Conservation (phyloP, 2,797 vertebrate species). For the Merluccius polli region DNA sequence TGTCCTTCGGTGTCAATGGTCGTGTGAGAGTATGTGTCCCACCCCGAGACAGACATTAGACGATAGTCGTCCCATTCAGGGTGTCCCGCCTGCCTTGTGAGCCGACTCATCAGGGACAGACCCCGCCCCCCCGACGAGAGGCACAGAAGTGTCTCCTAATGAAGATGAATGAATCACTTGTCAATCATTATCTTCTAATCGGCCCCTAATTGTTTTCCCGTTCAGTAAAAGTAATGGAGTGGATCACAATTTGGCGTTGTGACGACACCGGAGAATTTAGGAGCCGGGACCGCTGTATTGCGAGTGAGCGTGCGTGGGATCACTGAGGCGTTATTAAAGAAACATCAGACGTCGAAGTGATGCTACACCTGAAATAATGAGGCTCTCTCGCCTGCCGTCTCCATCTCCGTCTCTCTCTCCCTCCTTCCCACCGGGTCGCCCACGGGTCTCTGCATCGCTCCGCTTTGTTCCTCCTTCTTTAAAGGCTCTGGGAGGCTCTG, state of each 20-base stretch:
- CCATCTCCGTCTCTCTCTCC: background rate
- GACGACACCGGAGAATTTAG: background rate
- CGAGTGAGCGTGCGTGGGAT: background rate
- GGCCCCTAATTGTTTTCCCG: conserved; percentile 1
- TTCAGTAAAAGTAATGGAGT: conserved; percentile 1
- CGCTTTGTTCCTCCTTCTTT: background rate
- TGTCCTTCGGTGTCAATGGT: background rate
- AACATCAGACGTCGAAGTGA: conserved; percentile 2
- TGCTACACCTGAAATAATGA: conserved; percentile 1
- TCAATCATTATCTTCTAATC: conserved; percentile 1
- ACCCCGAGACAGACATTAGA: background rate
- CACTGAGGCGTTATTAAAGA: background rate
- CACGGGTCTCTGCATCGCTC: background rate
- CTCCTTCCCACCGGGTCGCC: background rate
- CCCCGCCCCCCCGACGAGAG: background rate
- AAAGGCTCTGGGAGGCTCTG: background rate
- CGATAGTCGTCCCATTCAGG: background rate
- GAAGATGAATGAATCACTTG: conserved; percentile 5
- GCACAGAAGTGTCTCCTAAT: background rate
- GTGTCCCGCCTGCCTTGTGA: background rate
- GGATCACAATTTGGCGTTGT: background rate
- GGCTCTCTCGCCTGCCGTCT: background rate
- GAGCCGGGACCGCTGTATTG: background rate
- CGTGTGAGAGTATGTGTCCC: background rate
- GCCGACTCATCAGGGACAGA: background rate